These are phyloP conservation scores for Rallus limicola DNA, from an alignment of 2,113 vertebrate genomes.

Conservation along the genomic window DNA sequence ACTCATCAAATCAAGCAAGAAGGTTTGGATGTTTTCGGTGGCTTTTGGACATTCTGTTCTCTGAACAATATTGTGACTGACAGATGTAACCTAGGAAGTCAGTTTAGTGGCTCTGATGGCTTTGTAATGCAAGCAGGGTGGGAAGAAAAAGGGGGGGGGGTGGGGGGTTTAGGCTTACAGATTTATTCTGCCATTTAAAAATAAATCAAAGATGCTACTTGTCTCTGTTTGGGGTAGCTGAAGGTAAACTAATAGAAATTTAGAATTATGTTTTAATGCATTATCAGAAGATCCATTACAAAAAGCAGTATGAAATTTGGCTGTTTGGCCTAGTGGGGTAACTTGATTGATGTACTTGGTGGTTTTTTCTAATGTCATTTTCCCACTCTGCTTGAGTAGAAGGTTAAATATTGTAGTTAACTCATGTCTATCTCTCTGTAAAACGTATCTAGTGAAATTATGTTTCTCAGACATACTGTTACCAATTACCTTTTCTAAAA, in stretches of 20 bases:
- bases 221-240: neutral
- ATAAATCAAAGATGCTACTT: neutral
- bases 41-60: constrained; percentile 63
- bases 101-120: constrained; percentile 58
- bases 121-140: constrained; percentile 68
- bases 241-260: neutral
- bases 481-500: neutral
- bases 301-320: neutral
- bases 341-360: neutral
- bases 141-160: constrained; percentile 4
- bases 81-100: constrained; percentile 56
- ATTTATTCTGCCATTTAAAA: neutral
- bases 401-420: constrained; percentile 62
- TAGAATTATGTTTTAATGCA: neutral
- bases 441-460: constrained; percentile 37
- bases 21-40: constrained; percentile 62
- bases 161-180: neutral
- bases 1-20: neutral
- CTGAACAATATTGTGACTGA: constrained; percentile 55
- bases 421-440: constrained; percentile 31
- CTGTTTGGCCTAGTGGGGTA: neutral
- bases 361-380: neutral
- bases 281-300: neutral
- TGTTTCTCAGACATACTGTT: constrained; percentile 63
- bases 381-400: constrained; percentile 70